Conservation (phyloP, 2,797 vertebrate species). For the Hylomyscus alleni region DNA sequence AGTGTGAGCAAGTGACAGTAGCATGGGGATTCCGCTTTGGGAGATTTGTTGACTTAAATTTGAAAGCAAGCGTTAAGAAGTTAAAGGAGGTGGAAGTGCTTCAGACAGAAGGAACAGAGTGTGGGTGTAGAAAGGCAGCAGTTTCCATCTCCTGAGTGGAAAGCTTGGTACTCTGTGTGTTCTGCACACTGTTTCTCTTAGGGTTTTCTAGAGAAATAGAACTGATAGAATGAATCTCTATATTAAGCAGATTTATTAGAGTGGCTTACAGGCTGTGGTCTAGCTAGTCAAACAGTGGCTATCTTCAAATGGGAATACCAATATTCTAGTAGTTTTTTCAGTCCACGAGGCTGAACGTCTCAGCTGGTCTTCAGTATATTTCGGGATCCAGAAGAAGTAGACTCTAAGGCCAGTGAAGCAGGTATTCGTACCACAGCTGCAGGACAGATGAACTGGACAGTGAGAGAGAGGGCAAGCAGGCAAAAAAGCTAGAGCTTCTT, state of each 20-base stretch:
- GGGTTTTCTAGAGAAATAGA: not conserved
- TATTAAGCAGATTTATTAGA: not conserved
- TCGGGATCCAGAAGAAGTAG: not conserved
- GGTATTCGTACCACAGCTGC: not conserved
- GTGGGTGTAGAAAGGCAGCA: not conserved
- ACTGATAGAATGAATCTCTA: not conserved
- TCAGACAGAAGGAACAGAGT: not conserved
- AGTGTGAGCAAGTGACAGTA: not conserved
- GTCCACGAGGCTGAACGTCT: not conserved
- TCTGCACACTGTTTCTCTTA: not conserved
- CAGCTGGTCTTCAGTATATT: not conserved
- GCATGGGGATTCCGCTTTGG: not conserved
- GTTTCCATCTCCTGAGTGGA: not conserved
- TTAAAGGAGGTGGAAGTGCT: not conserved
- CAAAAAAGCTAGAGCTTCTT: not conserved
- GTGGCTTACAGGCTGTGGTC: not conserved
- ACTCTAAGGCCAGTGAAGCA: not conserved
- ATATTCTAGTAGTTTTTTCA: not conserved
- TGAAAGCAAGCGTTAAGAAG: slow-evolving; percentile 26
- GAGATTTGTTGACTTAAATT: slow-evolving; percentile 16
- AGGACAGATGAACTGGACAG: not conserved
- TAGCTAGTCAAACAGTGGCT: not conserved
- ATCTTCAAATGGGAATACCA: not conserved
- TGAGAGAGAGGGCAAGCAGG: not conserved
- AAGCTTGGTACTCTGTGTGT: not conserved